These are phyloP conservation scores for Lepidochitona cinerea DNA, from an alignment of 2,888 invertebrate genomes.

Conservation along the genomic window DNA sequence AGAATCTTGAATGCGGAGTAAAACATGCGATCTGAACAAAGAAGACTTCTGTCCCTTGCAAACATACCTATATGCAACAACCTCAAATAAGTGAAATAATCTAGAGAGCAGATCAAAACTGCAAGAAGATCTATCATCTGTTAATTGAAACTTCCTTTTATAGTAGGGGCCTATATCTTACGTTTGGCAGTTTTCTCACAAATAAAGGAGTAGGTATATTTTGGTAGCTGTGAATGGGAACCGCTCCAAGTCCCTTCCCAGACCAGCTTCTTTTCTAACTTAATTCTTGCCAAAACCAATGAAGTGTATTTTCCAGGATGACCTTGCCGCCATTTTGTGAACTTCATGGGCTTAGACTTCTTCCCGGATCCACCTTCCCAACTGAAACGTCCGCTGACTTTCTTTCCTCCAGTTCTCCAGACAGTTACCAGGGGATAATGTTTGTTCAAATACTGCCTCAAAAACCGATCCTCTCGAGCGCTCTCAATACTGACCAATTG, in stretches of 20 bases:
- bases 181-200: conserved; percentile 74
- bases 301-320: conserved; percentile 44
- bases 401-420: conserved; percentile 53
- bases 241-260: conserved; percentile 59
- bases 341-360: conserved; percentile 36
- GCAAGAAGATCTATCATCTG: too few relatives aligned
- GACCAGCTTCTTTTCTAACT: conserved; percentile 67
- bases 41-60: too few relatives aligned
- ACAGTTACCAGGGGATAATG: conserved; percentile 35
- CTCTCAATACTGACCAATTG: conserved; percentile 72
- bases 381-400: conserved; percentile 37
- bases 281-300: conserved; percentile 63
- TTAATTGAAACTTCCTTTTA: too few relatives aligned
- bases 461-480: conserved; percentile 74
- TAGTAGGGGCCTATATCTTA: too few relatives aligned
- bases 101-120: too few relatives aligned
- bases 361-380: conserved; percentile 34
- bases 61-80: too few relatives aligned
- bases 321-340: conserved; percentile 46
- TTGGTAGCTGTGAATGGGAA: conserved; percentile 33
- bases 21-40: too few relatives aligned
- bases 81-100: too few relatives aligned
- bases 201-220: conserved; percentile 69
- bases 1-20: too few relatives aligned
- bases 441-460: conserved; percentile 71